Base-by-base conservation (phyloP, 2,888 invertebrate genomes). In the Pegoplata infirma region DNA sequence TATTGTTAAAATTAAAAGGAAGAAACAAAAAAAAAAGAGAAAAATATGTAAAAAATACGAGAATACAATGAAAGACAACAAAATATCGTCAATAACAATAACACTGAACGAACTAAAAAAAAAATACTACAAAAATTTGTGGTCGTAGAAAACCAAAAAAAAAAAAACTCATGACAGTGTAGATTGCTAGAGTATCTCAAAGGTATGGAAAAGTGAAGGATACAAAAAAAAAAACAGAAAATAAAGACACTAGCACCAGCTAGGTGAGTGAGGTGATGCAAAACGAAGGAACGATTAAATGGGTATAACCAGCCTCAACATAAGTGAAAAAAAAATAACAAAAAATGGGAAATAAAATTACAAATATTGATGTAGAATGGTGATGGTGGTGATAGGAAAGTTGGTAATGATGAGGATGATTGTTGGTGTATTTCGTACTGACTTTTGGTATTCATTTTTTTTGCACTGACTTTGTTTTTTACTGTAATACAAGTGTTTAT, bases 261-360 rank as follows among this genome's bases (percentile, higher is more conserved):
- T 23, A 32, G 5, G 6, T n/a, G n/a, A 12, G n/a, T 40, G 36
- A n/a, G n/a, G n/a, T 40, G 36, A 40, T 40, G 5, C 0, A 40
- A 40, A n/a, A n/a, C n/a, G n/a, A 28, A 17, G 28, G 28, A 61
- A 28, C 47, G 5, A 17, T 19, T n/a, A 32, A n/a, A n/a, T n/a
- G 12, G 19, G n/a, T 63, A 49, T 14, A 49, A 49, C 28, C 47
- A 28, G 23, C 61, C 47, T 19, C 47, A 49, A 49, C 47, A 63
- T 8, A 28, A 32, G 32, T 6, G 32, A 8, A 40, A 32, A 10
- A 17, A 59, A 46, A 12, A 19, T 19, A 10, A n/a, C 6, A 58
- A 25, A 44, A 59, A 59, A 14, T 59, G 47, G 10, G 6, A 59
- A 47, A 10, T 46, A 12, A 59, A 46, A 46, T 14, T 0, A n/a